Conservation (phyloP, 2,888 invertebrate species). For the Oscheius sp. region DNA sequence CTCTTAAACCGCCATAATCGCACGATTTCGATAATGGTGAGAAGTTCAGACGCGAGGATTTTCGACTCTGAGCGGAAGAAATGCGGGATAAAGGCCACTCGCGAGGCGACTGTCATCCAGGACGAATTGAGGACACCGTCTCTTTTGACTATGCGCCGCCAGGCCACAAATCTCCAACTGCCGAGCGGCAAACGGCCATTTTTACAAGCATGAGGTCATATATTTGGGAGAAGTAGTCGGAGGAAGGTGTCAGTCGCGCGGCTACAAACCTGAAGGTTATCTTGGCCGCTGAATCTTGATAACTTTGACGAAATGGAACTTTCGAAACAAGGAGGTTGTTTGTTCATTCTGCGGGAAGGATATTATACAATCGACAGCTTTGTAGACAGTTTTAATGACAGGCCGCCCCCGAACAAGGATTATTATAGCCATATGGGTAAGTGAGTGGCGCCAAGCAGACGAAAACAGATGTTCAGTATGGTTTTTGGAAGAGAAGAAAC, state of each 20-base stretch:
- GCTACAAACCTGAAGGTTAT: conserved; percentile 1
- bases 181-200: conserved; percentile 3
- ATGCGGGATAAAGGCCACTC: conserved; percentile 15
- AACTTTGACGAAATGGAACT: too few relatives aligned
- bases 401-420: neutral
- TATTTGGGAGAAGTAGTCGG: neutral
- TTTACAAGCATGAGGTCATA: conserved; percentile 10
- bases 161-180: conserved; percentile 6
- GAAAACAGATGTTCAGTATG: too few relatives aligned
- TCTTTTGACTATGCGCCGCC: conserved; percentile 24
- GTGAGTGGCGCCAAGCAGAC: too few relatives aligned
- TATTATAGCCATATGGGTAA: conserved; percentile 4
- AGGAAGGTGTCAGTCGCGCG: conserved; percentile 6
- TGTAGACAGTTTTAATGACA: conserved; percentile 19
- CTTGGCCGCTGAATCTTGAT: neutral
- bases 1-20: too few relatives aligned
- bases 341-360: too few relatives aligned
- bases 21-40: neutral
- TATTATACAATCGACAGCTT: too few relatives aligned
- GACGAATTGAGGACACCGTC: conserved; percentile 31
- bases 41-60: neutral
- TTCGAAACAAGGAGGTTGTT: too few relatives aligned
- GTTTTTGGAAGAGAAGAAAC: too few relatives aligned
- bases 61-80: neutral
- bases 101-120: conserved; percentile 21